Evolutionary conservation across 2,888 invertebrate species (phyloP), one percentile per base, ranked within the genome.

Genomic region (Meliscaeva auricollis): DNA sequence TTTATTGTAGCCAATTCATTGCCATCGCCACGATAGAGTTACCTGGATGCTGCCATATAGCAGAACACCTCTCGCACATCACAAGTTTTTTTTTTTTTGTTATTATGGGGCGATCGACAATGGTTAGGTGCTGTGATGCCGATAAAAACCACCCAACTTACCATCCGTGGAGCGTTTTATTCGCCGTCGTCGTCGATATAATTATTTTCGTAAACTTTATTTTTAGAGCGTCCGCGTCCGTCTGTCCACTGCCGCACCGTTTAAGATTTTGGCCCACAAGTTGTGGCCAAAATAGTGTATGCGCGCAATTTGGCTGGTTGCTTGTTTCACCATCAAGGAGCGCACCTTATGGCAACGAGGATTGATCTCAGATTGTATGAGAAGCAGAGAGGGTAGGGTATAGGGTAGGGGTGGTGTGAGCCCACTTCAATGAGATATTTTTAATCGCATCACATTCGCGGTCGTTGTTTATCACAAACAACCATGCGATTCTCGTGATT

Each of bases 361-460:
- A 66, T 20, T 35, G 17, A 66, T 48, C 48, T 44, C 17, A 22
- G n/a, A 48, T 41, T 5, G 32, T n/a, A n/a, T n/a, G n/a, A n/a
- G 20, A 32, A n/a, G 35, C 41, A 26, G 26, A 4, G 26, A 26
- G 17, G 41, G 48, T 11, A 17, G 69, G 52, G 46, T 35, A 20
- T 17, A 8, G 64, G 44, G 58, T 4, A 6, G 17, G 69, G 38
- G 46, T 20, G 69, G 72, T 66, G 22, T 68, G 52, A 44, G 48
- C 68, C 73, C 81, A 76, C 85, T 81, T 80, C 76, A 85, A 76
- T 85, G 85, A 64, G 81, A 77, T 77, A 81, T 85, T 85, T 85
- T 81, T 81, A 85, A 85, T 85, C 81, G 72, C 85, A 85, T 84
- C 75, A 77, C 84, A 84, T 84, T 84, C 80, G 84, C 84, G 84